Conservation (phyloP, 2,888 invertebrate species). For the Drosophila tanythrix region DNA sequence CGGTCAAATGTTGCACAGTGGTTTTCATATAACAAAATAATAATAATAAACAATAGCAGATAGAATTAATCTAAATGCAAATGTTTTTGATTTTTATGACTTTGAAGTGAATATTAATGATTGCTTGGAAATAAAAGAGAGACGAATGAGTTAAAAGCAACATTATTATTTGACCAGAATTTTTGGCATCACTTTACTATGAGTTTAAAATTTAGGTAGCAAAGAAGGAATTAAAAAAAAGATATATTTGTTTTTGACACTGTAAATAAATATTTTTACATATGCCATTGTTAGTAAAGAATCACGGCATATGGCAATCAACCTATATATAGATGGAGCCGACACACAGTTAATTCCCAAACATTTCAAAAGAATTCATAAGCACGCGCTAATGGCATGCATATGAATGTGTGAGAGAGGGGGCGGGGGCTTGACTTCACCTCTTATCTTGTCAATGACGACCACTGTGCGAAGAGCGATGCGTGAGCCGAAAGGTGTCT, state of each 20-base stretch:
- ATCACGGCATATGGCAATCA: conserved; percentile 18
- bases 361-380: conserved; percentile 72
- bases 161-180: neutral
- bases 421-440: conserved; percentile 8
- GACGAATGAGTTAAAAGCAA: neutral
- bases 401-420: neutral
- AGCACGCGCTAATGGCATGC: conserved; percentile 62
- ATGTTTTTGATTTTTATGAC: conserved; percentile 22
- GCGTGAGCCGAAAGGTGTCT: conserved; percentile 43
- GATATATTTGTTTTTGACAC: neutral
- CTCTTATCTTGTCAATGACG: conserved; percentile 47
- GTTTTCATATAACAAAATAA: conserved; percentile 16
- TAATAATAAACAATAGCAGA: conserved; percentile 18
- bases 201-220: neutral
- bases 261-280: conserved; percentile 9
- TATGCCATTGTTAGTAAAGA: conserved; percentile 18
- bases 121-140: neutral
- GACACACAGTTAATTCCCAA: conserved; percentile 28
- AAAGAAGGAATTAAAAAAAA: neutral
- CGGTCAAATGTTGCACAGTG: conserved; percentile 65
- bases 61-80: conserved; percentile 35
- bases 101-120: conserved; percentile 10
- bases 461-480: conserved; percentile 32
- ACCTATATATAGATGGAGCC: neutral
- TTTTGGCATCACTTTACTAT: neutral